These are phyloP conservation scores for Cerastoderma edule DNA, from an alignment of 2,888 invertebrate genomes.

Conservation along the genomic window DNA sequence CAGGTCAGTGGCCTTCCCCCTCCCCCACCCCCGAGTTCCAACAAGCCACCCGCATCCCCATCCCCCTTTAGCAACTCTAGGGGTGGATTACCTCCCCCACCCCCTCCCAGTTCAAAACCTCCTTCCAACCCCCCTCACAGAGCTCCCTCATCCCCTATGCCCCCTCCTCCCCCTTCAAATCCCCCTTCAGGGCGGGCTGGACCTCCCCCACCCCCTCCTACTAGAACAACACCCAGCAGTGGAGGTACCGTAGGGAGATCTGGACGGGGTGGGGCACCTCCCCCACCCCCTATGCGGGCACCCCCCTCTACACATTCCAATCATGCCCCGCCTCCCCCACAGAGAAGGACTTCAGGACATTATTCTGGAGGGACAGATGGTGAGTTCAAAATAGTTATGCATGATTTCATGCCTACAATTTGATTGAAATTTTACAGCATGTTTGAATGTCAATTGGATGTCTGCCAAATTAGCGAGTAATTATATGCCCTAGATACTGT, in stretches of 20 bases:
- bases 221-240: conserved; percentile 55
- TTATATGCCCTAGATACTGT: too few relatives aligned
- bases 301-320: conserved; percentile 51
- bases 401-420: too few relatives aligned
- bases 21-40: conserved; percentile 50
- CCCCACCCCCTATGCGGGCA: conserved; percentile 71
- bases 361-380: conserved; percentile 71
- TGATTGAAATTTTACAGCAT: too few relatives aligned
- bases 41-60: conserved; percentile 36
- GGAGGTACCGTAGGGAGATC: conserved; percentile 53
- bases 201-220: conserved; percentile 52
- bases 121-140: conserved; percentile 56
- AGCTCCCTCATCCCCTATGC: conserved; percentile 65
- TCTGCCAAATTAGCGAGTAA: too few relatives aligned
- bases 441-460: too few relatives aligned
- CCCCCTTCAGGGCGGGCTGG: conserved; percentile 35
- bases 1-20: conserved; percentile 60
- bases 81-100: conserved; percentile 56
- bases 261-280: conserved; percentile 52
- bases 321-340: conserved; percentile 63
- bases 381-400: conserved; percentile 35
- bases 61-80: conserved; percentile 49
- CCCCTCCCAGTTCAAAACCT: conserved; percentile 48
- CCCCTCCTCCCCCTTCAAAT: conserved; percentile 68
- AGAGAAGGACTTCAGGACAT: conserved; percentile 63